Conservation (phyloP, 2,113 vertebrate species). For the Zeus faber region DNA sequence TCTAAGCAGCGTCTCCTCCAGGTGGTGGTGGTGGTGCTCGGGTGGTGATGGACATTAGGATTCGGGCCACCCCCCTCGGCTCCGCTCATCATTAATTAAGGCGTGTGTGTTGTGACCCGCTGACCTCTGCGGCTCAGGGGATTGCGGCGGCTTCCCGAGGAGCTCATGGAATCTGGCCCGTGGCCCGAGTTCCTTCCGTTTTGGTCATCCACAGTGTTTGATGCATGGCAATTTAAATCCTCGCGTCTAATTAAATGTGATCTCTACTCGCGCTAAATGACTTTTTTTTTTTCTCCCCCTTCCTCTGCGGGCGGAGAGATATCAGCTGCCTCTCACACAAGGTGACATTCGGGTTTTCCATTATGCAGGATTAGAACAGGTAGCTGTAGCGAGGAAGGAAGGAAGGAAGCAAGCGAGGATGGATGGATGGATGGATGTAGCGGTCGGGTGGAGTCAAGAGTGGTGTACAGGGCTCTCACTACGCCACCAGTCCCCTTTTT, state of each 20-base stretch:
- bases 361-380: constrained; percentile 79
- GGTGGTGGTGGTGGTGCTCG: no score
- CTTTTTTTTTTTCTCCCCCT: constrained; percentile 55
- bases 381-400: constrained; percentile 65
- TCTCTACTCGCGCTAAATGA: constrained; percentile 80
- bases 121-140: constrained; percentile 75
- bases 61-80: constrained; percentile 57
- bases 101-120: constrained; percentile 73
- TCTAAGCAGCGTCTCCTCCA: no score
- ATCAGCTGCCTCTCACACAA: constrained; percentile 79
- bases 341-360: constrained; percentile 82
- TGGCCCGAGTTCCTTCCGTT: constrained; percentile 70
- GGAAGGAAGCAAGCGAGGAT: constrained; percentile 42
- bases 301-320: constrained; percentile 60
- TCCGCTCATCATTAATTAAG: constrained; percentile 82
- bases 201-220: constrained; percentile 74
- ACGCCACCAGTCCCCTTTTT: no score
- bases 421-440: constrained; percentile 45
- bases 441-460: no score
- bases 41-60: constrained; percentile 58
- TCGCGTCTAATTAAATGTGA: constrained; percentile 83
- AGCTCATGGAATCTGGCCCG: constrained; percentile 76
- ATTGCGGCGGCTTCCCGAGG: constrained; percentile 77
- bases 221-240: constrained; percentile 82
- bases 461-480: no score